A percentile compares a stretch with the other conserved stretches of the same genome.
These are phyloP conservation scores for Frankliniella fusca DNA, from an alignment of 2,888 invertebrate genomes.

Conservation along the genomic window DNA sequence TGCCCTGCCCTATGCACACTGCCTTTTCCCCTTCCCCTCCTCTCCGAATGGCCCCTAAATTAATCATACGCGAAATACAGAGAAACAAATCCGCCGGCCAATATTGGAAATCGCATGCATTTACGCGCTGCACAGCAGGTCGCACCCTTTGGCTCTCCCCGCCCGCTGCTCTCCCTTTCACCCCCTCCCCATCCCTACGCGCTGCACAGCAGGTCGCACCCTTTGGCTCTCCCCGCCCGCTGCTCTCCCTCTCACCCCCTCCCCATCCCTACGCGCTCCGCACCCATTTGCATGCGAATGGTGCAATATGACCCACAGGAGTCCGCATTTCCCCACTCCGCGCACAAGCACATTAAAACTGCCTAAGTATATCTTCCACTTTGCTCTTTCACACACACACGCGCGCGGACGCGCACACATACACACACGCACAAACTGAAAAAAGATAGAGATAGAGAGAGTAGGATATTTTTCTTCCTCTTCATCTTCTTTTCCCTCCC, in stretches of 20 bases:
- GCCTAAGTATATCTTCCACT: no score
- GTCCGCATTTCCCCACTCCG: no score
- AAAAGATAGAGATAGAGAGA: no score
- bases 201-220: background rate
- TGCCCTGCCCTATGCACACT: background rate
- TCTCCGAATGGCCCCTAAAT: background rate
- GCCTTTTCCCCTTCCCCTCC: background rate
- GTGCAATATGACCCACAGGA: background rate
- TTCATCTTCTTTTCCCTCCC: no score
- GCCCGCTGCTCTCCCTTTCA: background rate
- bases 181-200: background rate
- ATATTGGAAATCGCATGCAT: background rate
- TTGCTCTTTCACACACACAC: no score
- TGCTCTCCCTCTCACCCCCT: background rate
- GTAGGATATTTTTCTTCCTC: no score
- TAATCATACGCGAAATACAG: background rate
- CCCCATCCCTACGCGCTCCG: background rate
- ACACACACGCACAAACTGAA: no score
- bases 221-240: background rate
- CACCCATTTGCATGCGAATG: background rate
- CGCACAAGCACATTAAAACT: no score
- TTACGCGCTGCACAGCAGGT: background rate
- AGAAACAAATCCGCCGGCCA: background rate
- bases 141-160: background rate
- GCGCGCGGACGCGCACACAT: no score